phyloP scores from a whole-genome alignment of 2,113 vertebrate genomes.

The Aramus guarauna region DNA sequence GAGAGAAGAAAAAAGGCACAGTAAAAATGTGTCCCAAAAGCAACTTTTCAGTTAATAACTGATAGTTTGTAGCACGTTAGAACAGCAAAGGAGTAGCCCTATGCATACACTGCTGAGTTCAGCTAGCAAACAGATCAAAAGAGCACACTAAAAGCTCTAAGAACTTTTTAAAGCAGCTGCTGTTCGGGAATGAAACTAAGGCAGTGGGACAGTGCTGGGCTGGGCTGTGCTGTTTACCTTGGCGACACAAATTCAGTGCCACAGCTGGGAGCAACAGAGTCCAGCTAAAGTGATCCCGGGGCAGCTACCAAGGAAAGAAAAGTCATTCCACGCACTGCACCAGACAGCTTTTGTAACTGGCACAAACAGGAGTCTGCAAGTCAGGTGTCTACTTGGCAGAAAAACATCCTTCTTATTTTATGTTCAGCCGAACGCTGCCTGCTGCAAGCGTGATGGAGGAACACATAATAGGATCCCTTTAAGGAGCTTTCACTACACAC shows the following conservation, averaged over 20 bases:
- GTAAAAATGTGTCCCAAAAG: background rate
- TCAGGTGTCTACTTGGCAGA: constrained; percentile 66
- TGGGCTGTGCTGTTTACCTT: constrained; percentile 60
- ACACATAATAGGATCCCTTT: constrained; percentile 54
- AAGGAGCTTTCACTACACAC: constrained; percentile 61
- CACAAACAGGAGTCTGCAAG: constrained; percentile 55
- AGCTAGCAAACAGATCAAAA: constrained; percentile 32
- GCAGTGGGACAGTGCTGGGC: constrained; percentile 18
- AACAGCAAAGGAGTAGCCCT: constrained; percentile 7
- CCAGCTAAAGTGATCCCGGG: constrained; percentile 57
- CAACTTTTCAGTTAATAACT: background rate
- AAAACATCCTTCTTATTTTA: constrained; percentile 15
- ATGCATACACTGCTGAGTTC: background rate
- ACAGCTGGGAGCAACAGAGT: constrained; percentile 44
- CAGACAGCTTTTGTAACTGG: constrained; percentile 36
- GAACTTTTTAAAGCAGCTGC: constrained; percentile 18
- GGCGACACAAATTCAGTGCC: constrained; percentile 59
- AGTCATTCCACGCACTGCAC: constrained; percentile 22
- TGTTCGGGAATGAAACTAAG: constrained; percentile 10
- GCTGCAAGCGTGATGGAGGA: background rate
- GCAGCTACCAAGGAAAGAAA: constrained; percentile 60
- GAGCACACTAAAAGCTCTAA: constrained; percentile 49
- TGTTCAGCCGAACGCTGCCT: background rate
- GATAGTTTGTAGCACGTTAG: background rate
- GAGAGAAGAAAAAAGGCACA: constrained; percentile 14